Percentiles rank a stretch among this genome's conserved stretches.
These are phyloP conservation scores for Paradoxurus hermaphroditus DNA, from an alignment of 2,113 vertebrate genomes.

Conservation along the genomic window DNA sequence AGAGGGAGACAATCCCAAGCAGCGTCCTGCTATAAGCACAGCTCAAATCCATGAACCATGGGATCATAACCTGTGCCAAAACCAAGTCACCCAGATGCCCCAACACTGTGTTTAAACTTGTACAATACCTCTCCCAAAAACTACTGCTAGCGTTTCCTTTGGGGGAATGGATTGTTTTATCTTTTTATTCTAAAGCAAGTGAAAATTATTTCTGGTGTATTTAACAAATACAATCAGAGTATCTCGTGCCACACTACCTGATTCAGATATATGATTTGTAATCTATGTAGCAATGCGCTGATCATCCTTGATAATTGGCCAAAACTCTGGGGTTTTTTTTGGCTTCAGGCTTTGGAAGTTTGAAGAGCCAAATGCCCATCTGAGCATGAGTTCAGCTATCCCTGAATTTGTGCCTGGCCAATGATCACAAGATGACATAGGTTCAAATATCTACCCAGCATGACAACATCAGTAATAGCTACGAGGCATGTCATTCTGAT, in stretches of 20 bases:
- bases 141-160: not conserved
- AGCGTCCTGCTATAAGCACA: too few species aligned
- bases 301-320: not conserved
- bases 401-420: not conserved
- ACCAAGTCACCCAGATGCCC: too few species aligned
- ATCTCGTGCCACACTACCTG: slow-evolving; percentile 17
- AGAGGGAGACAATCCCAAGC: too few species aligned
- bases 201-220: slow-evolving; percentile 14
- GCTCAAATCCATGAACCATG: too few species aligned
- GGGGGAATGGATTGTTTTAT: not conserved
- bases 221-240: slow-evolving; percentile 25
- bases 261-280: not conserved
- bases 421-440: not conserved
- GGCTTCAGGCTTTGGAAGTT: not conserved
- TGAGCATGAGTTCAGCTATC: slow-evolving; percentile 12
- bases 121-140: not conserved
- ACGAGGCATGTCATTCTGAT: slow-evolving; percentile 32
- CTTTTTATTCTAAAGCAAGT: slow-evolving; percentile 43
- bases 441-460: slow-evolving; percentile 13
- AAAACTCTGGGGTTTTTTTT: slow-evolving; percentile 1
- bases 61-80: too few species aligned
- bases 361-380: slow-evolving; percentile 18
- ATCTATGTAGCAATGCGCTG: not conserved
- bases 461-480: slow-evolving; percentile 32
- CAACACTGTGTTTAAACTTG: not conserved